Evolutionary conservation across 2,113 vertebrate genomes (phyloP).

Genomic region (Ochotona curzoniae): DNA sequence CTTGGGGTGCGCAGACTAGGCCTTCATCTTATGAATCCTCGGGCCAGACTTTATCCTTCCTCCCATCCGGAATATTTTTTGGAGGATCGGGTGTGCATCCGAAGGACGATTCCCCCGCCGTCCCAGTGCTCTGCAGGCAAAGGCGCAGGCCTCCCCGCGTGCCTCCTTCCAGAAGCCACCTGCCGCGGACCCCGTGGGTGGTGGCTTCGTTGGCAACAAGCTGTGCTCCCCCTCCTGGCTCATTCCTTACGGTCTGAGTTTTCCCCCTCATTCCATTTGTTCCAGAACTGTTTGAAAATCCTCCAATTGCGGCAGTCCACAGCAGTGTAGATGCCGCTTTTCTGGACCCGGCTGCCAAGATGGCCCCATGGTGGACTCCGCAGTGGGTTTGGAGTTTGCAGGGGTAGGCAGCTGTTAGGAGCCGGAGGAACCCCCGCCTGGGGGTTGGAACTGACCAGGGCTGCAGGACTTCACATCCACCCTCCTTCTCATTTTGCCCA

Average conservation of each 20-base stretch:
- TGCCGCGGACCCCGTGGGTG: too few relatives aligned
- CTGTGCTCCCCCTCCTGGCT: neutral
- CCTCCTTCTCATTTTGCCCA: neutral
- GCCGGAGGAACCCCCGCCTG: neutral
- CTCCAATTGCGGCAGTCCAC: neutral
- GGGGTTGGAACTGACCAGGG: neutral
- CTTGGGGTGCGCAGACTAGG: fast-evolving
- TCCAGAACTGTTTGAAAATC: neutral
- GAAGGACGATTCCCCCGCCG: neutral
- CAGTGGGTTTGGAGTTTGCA: neutral
- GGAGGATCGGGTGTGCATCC: neutral
- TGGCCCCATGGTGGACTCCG: too few relatives aligned
- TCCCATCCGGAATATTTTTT: neutral
- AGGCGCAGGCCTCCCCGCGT: neutral
- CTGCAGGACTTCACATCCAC: neutral
- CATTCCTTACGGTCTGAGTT: neutral
- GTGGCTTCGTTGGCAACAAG: too few relatives aligned
- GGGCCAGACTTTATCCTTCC: neutral
- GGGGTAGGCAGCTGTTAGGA: neutral
- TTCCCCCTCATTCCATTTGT: neutral
- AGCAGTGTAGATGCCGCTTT: neutral
- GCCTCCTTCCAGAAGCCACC: neutral
- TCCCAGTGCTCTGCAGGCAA: neutral
- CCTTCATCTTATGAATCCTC: fast-evolving
- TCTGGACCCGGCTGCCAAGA: neutral